Conservation (phyloP, 2,888 invertebrate species). For the Epsilonema sp. region DNA sequence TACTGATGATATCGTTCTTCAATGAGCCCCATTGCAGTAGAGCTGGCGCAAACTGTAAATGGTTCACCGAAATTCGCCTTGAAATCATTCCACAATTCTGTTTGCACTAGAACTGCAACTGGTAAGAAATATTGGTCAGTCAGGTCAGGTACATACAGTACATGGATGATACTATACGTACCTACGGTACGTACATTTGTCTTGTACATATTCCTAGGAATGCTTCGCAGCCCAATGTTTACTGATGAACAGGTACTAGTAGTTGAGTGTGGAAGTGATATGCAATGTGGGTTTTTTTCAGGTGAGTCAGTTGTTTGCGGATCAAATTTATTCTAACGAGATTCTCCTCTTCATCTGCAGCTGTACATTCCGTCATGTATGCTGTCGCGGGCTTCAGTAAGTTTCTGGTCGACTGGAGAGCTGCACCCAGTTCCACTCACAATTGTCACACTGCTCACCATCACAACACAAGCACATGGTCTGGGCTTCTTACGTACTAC, state of each 20-base stretch:
- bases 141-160: too few relatives aligned
- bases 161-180: too few relatives aligned
- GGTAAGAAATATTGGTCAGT: neutral
- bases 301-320: conserved; percentile 88
- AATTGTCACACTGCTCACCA: conserved; percentile 1
- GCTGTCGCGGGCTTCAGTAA: conserved; percentile 9
- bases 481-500: too few relatives aligned
- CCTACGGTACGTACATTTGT: too few relatives aligned
- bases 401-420: conserved; percentile 27
- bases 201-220: too few relatives aligned
- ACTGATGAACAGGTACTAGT: too few relatives aligned
- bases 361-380: conserved; percentile 50
- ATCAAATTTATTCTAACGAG: conserved; percentile 84
- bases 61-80: neutral
- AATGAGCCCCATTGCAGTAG: neutral
- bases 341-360: conserved; percentile 92
- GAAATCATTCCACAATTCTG: neutral
- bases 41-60: neutral
- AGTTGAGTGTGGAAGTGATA: too few relatives aligned
- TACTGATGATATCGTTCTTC: neutral
- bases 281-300: conserved; percentile 41
- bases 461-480: conserved; percentile 1
- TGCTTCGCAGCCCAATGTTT: too few relatives aligned
- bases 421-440: neutral
- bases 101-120: neutral